These are phyloP conservation scores for Acinonyx jubatus DNA, from an alignment of 2,113 vertebrate species.

Conservation along the genomic window DNA sequence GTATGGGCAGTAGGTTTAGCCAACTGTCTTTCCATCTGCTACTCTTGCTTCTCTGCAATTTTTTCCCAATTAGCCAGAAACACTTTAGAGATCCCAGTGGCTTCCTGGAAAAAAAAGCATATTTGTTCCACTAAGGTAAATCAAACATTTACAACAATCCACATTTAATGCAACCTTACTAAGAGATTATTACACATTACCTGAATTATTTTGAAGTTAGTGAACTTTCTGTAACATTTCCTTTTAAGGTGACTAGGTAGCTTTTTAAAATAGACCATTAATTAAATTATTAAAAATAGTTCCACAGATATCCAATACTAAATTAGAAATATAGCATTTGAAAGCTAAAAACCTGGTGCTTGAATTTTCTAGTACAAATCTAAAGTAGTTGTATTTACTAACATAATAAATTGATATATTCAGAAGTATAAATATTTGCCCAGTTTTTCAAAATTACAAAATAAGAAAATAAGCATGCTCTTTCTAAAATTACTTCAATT, in stretches of 20 bases:
- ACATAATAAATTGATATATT: neutral
- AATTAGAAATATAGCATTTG: neutral
- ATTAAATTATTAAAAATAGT: neutral
- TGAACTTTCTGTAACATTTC: neutral
- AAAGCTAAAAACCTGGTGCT: neutral
- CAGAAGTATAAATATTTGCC: neutral
- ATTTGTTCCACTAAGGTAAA: constrained; percentile 28
- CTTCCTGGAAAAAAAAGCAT: neutral
- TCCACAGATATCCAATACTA: neutral
- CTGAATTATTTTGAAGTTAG: neutral
- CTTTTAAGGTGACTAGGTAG: neutral
- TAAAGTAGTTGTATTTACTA: neutral
- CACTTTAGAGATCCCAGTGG: neutral
- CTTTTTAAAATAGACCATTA: neutral
- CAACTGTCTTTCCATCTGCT: constrained; percentile 75
- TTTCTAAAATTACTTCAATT: neutral
- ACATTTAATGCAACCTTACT: neutral
- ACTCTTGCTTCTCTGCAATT: neutral
- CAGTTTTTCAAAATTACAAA: neutral
- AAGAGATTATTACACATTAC: neutral
- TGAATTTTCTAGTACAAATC: neutral
- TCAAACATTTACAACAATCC: neutral
- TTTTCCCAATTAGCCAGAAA: constrained; percentile 33
- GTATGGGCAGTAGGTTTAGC: constrained; percentile 9
- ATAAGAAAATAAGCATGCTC: neutral